phyloP scores from a whole-genome alignment of 2,888 invertebrate genomes.

The Cheilosia urbana region DNA sequence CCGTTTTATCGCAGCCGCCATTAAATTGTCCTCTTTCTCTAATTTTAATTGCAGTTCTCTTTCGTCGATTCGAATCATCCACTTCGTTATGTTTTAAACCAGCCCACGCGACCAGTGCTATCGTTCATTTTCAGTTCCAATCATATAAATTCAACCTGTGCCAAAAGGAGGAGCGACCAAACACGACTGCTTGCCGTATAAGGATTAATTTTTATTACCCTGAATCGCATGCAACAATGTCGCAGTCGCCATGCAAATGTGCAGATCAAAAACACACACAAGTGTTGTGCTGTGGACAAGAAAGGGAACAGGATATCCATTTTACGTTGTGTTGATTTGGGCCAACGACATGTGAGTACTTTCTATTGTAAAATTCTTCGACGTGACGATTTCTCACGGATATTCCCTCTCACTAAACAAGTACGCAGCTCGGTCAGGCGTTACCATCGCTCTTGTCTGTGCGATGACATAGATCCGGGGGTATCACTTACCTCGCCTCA shows the following conservation, averaged over 20 bases:
- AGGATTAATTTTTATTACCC: not conserved
- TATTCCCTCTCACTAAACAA: conserved; percentile 15
- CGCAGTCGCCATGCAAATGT: not conserved
- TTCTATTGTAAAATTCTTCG: conserved; percentile 28
- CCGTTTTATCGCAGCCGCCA: not conserved
- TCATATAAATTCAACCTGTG: conserved; percentile 9
- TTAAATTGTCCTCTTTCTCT: conserved; percentile 15
- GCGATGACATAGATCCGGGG: conserved; percentile 45
- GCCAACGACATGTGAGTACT: not conserved
- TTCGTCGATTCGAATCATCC: not conserved
- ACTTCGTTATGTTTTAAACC: conserved; percentile 2
- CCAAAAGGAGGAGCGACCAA: not conserved
- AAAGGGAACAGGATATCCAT: conserved; percentile 33
- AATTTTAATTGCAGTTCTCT: conserved; percentile 16
- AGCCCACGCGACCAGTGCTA: conserved; percentile 17
- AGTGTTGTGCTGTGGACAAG: not conserved
- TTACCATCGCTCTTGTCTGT: not conserved
- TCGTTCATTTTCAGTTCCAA: conserved; percentile 5
- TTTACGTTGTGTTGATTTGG: not conserved
- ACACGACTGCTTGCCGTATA: not conserved
- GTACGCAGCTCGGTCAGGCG: conserved; percentile 10
- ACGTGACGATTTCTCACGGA: conserved; percentile 42
- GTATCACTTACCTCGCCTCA: conserved; percentile 33
- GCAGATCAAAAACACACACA: not conserved
- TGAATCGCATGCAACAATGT: conserved; percentile 35